phyloP scores from a whole-genome alignment of 2,888 invertebrate genomes.

The Carabus problematicus region DNA sequence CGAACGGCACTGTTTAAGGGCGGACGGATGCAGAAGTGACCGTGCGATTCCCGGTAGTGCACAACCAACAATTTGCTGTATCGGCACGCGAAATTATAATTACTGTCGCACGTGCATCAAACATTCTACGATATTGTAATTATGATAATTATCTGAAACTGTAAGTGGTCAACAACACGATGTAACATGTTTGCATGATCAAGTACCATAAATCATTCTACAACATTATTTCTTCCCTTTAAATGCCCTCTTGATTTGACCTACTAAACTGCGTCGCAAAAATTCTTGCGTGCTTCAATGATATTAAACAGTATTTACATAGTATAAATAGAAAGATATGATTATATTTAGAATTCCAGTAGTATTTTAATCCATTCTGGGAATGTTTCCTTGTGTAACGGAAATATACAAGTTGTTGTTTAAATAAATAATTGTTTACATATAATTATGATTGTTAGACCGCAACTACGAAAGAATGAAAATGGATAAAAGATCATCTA shows the following conservation, averaged over 20 bases:
- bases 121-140: conserved; percentile 4
- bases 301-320: no score
- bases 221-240: no score
- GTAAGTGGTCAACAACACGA: conserved; percentile 21
- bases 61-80: conserved; percentile 4
- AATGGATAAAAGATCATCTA: conserved; percentile 47
- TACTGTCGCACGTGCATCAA: conserved; percentile 8
- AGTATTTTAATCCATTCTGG: conserved; percentile 2
- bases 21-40: conserved; percentile 12
- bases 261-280: no score
- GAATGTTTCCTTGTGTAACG: background rate
- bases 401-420: no score
- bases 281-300: no score
- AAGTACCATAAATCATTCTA: conserved; percentile 33
- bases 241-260: no score
- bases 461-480: conserved; percentile 7
- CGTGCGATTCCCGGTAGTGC: conserved; percentile 4
- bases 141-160: conserved; percentile 32
- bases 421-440: background rate
- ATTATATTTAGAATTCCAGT: background rate
- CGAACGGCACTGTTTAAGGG: conserved; percentile 22
- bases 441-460: conserved; percentile 9
- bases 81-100: conserved; percentile 35
- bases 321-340: no score
- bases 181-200: conserved; percentile 28